phyloP scores from a whole-genome alignment of 1,140 invertebrate genomes.

The Pteromalus puparum region DNA sequence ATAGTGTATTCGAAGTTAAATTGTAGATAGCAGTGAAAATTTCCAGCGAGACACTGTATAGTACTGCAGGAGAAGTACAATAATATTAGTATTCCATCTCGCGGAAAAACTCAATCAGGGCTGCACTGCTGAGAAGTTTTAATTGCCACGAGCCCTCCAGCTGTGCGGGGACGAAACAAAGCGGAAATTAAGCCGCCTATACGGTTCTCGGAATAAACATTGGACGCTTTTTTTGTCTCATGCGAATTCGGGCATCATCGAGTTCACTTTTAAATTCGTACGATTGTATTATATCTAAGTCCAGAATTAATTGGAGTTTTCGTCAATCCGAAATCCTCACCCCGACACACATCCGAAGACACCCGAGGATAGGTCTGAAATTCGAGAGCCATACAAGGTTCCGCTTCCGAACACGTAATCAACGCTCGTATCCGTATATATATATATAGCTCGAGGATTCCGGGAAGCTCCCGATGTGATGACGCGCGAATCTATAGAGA shows the following conservation, averaged over 20 bases:
- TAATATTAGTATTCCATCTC: slow-evolving; percentile 45
- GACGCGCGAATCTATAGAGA: too few relatives aligned
- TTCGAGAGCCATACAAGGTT: background rate
- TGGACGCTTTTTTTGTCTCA: background rate
- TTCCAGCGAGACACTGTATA: background rate
- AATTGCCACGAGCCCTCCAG: slow-evolving; percentile 39
- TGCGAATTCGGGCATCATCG: too few relatives aligned
- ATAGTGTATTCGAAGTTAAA: too few relatives aligned
- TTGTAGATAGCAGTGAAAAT: background rate
- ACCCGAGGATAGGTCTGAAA: background rate
- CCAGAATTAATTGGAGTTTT: background rate
- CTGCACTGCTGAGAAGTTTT: slow-evolving; percentile 43
- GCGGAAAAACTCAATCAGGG: slow-evolving; percentile 33
- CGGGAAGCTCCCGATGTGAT: too few relatives aligned
- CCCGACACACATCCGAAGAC: background rate
- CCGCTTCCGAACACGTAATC: background rate
- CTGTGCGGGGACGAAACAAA: background rate
- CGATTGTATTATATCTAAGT: too few relatives aligned
- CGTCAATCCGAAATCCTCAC: background rate
- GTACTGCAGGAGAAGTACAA: slow-evolving; percentile 12
- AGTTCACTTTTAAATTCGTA: too few relatives aligned
- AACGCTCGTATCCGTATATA: too few relatives aligned
- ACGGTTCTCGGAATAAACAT: background rate
- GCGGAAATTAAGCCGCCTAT: slow-evolving; percentile 13
- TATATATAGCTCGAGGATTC: too few relatives aligned